Evolutionary conservation across 1,140 invertebrate genomes (phyloP).

Genomic region (Saxidomus purpurata): DNA sequence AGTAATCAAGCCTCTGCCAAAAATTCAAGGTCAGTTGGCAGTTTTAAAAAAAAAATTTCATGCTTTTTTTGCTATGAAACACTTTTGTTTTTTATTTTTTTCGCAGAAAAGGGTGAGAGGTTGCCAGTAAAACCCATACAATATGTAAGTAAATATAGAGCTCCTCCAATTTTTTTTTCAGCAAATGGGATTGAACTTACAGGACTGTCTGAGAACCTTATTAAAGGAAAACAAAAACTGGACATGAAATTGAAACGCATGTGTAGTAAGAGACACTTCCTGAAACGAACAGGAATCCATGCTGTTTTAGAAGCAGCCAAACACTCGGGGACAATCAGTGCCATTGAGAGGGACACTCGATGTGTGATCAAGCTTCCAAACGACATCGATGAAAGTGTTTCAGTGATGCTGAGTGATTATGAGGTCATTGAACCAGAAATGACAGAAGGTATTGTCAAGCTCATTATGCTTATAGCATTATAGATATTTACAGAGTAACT

Average conservation of each 20-base stretch:
- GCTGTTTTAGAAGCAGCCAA: constrained; percentile 31
- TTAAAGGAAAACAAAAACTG: constrained; percentile 56
- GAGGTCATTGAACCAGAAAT: constrained; percentile 45
- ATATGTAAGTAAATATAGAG: no score
- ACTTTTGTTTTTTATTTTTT: no score
- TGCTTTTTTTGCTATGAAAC: no score
- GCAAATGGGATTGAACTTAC: constrained; percentile 57
- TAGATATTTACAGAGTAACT: no score
- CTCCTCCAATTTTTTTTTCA: constrained; percentile 37
- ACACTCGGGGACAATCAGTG: constrained; percentile 45
- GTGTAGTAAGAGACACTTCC: constrained; percentile 50
- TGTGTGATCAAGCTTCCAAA: constrained; percentile 58
- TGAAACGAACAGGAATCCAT: constrained; percentile 45
- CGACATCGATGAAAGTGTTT: constrained; percentile 15
- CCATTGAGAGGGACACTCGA: constrained; percentile 41
- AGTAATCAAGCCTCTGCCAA: no score
- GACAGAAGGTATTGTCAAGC: not conserved
- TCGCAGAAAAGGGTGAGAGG: no score
- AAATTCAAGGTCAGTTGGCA: no score
- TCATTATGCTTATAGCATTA: no score
- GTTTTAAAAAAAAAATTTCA: no score
- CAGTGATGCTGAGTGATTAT: constrained; percentile 30
- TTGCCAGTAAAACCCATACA: no score
- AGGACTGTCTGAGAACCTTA: constrained; percentile 57
- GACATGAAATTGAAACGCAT: constrained; percentile 56